Conservation (phyloP, 2,113 vertebrate genomes). For the Siniperca chuatsi region DNA sequence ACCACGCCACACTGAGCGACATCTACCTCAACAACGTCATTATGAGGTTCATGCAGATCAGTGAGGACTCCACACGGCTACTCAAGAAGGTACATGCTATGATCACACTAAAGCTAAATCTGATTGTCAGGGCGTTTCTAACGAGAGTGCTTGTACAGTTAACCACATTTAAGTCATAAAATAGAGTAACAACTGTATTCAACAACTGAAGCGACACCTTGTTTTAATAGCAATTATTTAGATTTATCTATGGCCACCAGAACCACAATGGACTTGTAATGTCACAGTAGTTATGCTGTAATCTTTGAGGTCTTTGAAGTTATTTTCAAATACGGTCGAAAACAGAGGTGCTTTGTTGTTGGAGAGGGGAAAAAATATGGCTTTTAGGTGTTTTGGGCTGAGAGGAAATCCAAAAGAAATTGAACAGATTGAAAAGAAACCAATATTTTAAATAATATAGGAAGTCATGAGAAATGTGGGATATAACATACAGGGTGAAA, state of each 20-base stretch:
- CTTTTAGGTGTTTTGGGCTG: background rate
- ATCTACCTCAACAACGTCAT: conserved; percentile 99
- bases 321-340: background rate
- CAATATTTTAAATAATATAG: background rate
- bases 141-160: background rate
- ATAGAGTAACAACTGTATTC: background rate
- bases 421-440: background rate
- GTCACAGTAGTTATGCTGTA: background rate
- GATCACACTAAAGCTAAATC: background rate
- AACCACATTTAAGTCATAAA: background rate
- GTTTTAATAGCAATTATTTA: background rate
- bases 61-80: conserved; percentile 97
- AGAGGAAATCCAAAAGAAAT: background rate
- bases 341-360: background rate
- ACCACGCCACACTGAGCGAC: conserved; percentile 96
- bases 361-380: background rate
- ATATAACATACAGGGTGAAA: background rate
- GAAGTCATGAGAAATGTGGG: background rate
- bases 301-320: background rate
- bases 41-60: conserved; percentile 99
- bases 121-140: background rate
- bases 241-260: background rate
- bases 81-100: conserved; percentile 91
- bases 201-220: background rate
- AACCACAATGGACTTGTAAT: background rate